These are phyloP conservation scores for Himalopsyche kuldschensis DNA, from an alignment of 2,888 invertebrate species.

Conservation along the genomic window DNA sequence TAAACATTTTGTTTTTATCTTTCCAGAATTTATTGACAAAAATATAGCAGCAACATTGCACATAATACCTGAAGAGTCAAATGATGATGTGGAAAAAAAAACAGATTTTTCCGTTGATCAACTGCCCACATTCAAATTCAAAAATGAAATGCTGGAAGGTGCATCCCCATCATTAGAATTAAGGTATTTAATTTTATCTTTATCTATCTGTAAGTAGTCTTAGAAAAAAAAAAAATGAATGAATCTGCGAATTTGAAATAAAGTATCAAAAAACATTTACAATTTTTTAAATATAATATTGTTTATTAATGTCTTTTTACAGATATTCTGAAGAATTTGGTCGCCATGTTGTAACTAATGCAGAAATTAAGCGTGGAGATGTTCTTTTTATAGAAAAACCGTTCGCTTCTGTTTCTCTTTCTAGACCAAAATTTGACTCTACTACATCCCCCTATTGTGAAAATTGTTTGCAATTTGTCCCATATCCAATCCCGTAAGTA, in stretches of 20 bases:
- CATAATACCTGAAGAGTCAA: not conserved
- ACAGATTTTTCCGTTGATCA: not conserved
- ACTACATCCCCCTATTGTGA: conserved; percentile 65
- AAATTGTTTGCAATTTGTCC: conserved; percentile 66
- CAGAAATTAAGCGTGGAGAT: conserved; percentile 65
- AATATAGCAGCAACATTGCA: not conserved
- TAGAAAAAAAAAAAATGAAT: no score
- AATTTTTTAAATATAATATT: not conserved
- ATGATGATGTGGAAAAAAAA: not conserved
- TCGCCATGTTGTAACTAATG: conserved; percentile 66
- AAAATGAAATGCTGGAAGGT: not conserved
- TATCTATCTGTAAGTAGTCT: no score
- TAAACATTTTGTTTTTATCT: not conserved
- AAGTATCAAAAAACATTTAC: no score
- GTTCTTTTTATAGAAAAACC: conserved; percentile 80
- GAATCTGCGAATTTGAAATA: no score
- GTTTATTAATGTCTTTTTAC: conserved; percentile 39
- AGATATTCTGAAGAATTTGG: conserved; percentile 63
- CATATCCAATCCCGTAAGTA: conserved; percentile 68
- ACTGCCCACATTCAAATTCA: conserved; percentile 35
- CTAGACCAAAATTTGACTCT: conserved; percentile 55
- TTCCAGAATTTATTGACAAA: not conserved
- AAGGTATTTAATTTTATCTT: not conserved
- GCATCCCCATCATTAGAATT: not conserved
- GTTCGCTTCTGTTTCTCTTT: conserved; percentile 73